Conservation (phyloP, 2,888 invertebrate species). For the Chymomyza fuscimana region DNA sequence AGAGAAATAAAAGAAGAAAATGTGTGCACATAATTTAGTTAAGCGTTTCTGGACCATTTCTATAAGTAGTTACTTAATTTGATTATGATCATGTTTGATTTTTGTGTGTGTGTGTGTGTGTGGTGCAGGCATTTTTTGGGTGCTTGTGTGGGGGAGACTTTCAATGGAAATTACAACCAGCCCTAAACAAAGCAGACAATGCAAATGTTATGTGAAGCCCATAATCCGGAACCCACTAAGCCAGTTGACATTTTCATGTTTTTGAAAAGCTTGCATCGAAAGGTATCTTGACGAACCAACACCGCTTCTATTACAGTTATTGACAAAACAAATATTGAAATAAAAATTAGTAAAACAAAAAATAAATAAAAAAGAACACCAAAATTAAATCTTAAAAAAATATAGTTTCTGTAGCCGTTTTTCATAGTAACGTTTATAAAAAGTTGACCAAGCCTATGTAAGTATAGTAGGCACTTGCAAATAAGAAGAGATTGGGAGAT, state of each 20-base stretch:
- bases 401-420: not conserved
- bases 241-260: not conserved
- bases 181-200: conserved; percentile 5
- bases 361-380: not conserved
- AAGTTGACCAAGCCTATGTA: not conserved
- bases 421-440: not conserved
- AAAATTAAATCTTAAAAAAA: not conserved
- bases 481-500: not conserved
- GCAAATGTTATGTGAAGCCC: not conserved
- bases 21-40: conserved; percentile 72
- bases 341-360: conserved; percentile 11
- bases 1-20: conserved; percentile 71
- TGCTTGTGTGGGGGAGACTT: conserved; percentile 9
- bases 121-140: not conserved
- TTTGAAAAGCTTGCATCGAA: not conserved
- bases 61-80: conserved; percentile 44
- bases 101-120: conserved; percentile 13
- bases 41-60: conserved; percentile 51
- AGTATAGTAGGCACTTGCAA: not conserved
- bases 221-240: conserved; percentile 14
- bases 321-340: conserved; percentile 9
- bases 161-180: not conserved
- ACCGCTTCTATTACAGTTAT: conserved; percentile 6
- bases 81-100: conserved; percentile 41
- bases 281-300: not conserved